These are phyloP conservation scores for Porites rus DNA, from an alignment of 92 coral and sea anemone genomes.

Conservation along the genomic window DNA sequence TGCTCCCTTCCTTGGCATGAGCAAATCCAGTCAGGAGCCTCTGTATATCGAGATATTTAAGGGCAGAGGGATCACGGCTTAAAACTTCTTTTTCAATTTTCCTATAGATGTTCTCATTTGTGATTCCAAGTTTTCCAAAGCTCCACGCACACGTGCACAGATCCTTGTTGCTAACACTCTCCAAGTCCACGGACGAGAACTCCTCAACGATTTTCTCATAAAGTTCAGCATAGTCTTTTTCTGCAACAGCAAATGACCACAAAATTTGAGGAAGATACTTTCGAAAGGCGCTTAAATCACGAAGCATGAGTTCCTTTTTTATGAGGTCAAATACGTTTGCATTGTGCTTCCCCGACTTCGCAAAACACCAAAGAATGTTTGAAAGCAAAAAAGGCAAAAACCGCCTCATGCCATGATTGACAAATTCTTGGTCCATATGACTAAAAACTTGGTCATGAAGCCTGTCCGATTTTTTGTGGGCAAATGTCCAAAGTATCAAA, in stretches of 20 bases:
- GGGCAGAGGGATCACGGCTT: neutral
- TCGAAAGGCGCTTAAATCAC: neutral
- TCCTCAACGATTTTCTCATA: neutral
- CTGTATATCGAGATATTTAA: neutral
- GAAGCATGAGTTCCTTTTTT: neutral
- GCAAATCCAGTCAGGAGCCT: neutral
- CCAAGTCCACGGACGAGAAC: neutral
- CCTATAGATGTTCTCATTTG: neutral
- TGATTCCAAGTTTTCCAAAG: neutral
- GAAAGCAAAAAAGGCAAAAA: neutral
- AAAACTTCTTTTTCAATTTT: neutral
- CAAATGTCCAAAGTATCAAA: slow-evolving; percentile 3
- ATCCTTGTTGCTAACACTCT: neutral
- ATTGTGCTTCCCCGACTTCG: neutral
- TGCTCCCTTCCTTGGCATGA: neutral
- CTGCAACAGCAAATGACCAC: slow-evolving; percentile 4
- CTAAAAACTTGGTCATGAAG: neutral
- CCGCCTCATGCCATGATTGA: neutral
- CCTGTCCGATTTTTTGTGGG: neutral
- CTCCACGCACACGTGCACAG: neutral
- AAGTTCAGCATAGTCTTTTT: neutral
- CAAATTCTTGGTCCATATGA: neutral
- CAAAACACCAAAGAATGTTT: neutral
- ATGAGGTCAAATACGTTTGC: neutral
- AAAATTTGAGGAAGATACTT: neutral